Evolutionary conservation across 2,888 invertebrate species (phyloP).

Genomic region (Synanthedon tipuliformis): DNA sequence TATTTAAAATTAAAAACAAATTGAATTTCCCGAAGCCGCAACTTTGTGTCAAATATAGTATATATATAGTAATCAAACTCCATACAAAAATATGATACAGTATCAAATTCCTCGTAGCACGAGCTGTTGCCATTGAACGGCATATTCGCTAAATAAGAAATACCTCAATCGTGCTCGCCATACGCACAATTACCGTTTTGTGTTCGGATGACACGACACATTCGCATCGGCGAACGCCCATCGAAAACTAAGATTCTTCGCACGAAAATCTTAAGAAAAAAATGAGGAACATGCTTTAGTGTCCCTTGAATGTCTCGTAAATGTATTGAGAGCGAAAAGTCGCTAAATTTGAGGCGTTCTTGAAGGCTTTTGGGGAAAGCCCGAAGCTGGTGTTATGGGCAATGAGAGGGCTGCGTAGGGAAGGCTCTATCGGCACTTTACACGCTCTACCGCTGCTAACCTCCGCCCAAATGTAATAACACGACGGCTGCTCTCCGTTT

Average conservation of each 20-base stretch:
- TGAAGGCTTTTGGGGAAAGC: constrained; percentile 64
- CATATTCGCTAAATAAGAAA: constrained; percentile 47
- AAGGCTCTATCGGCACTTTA: constrained; percentile 64
- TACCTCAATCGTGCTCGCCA: constrained; percentile 27
- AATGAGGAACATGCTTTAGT: constrained; percentile 36
- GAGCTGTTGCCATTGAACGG: constrained; percentile 14
- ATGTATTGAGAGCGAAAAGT: constrained; percentile 64
- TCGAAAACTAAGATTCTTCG: constrained; percentile 39
- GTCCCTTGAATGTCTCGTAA: constrained; percentile 56
- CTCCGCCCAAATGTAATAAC: constrained; percentile 68
- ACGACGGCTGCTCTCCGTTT: constrained; percentile 65
- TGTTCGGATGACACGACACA: constrained; percentile 19
- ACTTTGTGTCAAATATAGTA: too few species aligned
- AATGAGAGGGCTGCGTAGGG: constrained; percentile 60
- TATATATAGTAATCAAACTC: too few species aligned
- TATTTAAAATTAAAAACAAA: too few species aligned
- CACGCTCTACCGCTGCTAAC: constrained; percentile 66
- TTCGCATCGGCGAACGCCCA: constrained; percentile 19
- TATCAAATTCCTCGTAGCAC: not conserved
- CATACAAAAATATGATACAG: too few species aligned
- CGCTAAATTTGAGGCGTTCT: constrained; percentile 66
- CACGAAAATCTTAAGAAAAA: constrained; percentile 25
- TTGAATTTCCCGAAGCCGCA: too few species aligned
- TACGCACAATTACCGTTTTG: constrained; percentile 27
- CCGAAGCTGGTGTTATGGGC: constrained; percentile 62